Percentiles rank a stretch among this genome's conserved stretches.
These are phyloP conservation scores for Hyperopisus bebe DNA, from an alignment of 2,113 vertebrate species.

Conservation along the genomic window DNA sequence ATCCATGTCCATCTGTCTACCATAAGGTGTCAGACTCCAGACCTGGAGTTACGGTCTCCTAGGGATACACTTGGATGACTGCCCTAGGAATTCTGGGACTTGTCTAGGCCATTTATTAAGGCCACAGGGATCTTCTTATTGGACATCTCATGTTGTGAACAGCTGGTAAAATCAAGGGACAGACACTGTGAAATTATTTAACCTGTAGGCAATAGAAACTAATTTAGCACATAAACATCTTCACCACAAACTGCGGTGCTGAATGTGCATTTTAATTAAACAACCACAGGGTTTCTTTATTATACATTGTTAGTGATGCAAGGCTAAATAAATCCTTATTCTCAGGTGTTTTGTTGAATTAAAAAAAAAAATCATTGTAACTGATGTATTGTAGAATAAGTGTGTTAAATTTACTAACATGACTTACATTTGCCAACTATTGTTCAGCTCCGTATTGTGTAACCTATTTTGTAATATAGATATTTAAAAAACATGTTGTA, in stretches of 20 bases:
- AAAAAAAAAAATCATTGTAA: neutral
- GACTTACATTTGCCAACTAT: no score
- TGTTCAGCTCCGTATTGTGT: neutral
- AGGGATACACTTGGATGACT: neutral
- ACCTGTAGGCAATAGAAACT: slow-evolving; percentile 47
- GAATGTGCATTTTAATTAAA: slow-evolving; percentile 23
- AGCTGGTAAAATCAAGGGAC: slow-evolving; percentile 50
- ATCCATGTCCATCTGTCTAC: neutral
- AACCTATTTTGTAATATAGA: neutral
- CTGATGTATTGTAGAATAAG: neutral
- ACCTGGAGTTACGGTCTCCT: neutral
- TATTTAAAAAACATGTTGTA: no score
- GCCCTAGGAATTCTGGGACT: slow-evolving; percentile 24
- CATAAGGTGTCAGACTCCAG: neutral
- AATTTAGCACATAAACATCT: slow-evolving; percentile 35
- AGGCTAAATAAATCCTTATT: neutral
- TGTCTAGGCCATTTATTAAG: slow-evolving; percentile 24
- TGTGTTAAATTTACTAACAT: neutral
- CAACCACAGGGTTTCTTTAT: neutral
- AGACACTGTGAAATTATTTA: slow-evolving; percentile 57
- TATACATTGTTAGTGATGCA: neutral
- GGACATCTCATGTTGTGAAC: slow-evolving; percentile 34
- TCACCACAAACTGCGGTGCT: slow-evolving; percentile 16
- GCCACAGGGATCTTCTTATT: slow-evolving; percentile 13
- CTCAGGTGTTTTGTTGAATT: neutral